Percentiles rank a stretch among this genome's conserved stretches.
phyloP scores from a whole-genome alignment of 2,113 vertebrate species.

The Brienomyrus brachyistius region DNA sequence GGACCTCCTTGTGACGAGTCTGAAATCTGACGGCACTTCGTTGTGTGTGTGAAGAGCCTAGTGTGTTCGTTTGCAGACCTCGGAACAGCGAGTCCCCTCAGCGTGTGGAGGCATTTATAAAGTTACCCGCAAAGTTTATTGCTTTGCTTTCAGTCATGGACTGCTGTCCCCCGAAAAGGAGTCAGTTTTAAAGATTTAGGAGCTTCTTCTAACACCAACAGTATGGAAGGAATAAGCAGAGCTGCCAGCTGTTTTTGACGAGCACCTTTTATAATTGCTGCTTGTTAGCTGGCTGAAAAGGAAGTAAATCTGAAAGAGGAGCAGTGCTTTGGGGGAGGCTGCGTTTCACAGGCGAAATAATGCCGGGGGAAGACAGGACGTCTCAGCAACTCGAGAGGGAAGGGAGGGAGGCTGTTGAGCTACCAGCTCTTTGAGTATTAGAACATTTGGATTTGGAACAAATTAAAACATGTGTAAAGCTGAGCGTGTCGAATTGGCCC shows the following conservation, averaged over 20 bases:
- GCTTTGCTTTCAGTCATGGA: neutral
- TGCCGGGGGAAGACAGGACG: neutral
- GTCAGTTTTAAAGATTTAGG: neutral
- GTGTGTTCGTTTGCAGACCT: neutral
- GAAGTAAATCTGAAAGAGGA: neutral
- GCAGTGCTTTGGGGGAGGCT: neutral
- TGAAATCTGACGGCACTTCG: neutral
- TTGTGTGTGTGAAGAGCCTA: neutral
- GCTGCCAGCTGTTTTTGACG: neutral
- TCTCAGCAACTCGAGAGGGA: neutral
- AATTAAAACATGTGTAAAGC: neutral
- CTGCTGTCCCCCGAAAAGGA: neutral
- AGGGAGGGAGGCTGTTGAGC: neutral
- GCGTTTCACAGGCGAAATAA: neutral
- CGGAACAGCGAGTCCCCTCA: neutral
- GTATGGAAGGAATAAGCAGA: neutral
- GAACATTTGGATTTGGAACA: neutral
- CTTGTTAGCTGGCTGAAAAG: neutral
- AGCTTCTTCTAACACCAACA: neutral
- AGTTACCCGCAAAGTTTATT: neutral
- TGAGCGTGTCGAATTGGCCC: neutral
- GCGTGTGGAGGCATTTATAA: neutral
- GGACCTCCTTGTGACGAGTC: neutral
- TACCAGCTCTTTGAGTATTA: neutral
- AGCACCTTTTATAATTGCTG: neutral